Conservation (phyloP, 2,113 vertebrate species). For the Lipotes vexillifer region DNA sequence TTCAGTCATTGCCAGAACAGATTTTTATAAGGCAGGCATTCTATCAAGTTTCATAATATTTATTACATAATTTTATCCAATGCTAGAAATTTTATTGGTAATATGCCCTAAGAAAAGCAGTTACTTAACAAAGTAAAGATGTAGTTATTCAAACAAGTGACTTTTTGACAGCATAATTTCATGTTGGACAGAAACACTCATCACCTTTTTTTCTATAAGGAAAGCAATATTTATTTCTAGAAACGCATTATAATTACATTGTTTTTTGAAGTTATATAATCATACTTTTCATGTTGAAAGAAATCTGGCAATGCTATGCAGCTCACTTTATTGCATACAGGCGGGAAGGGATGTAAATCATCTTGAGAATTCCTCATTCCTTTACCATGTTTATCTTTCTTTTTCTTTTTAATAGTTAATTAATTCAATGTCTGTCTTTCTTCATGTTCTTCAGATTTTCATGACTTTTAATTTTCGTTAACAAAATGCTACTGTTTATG, state of each 20-base stretch:
- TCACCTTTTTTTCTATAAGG: neutral
- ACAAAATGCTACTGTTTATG: neutral
- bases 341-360: neutral
- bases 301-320: neutral
- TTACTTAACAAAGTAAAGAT: constrained; percentile 11
- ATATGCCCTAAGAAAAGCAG: neutral
- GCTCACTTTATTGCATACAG: neutral
- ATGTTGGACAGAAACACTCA: neutral
- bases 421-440: neutral
- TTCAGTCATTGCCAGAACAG: constrained; percentile 3
- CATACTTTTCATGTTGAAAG: neutral
- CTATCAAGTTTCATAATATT: neutral
- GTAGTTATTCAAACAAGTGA: constrained; percentile 9
- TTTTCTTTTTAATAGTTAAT: neutral
- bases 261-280: neutral
- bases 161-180: neutral
- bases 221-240: constrained; percentile 11
- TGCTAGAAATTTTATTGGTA: neutral
- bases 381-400: neutral
- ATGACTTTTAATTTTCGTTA: neutral
- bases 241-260: neutral
- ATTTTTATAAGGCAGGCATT: neutral
- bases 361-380: neutral
- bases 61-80: neutral
- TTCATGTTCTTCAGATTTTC: neutral